Base-by-base conservation (phyloP, 2,797 vertebrate genomes). In the Taenioides sp. region DNA sequence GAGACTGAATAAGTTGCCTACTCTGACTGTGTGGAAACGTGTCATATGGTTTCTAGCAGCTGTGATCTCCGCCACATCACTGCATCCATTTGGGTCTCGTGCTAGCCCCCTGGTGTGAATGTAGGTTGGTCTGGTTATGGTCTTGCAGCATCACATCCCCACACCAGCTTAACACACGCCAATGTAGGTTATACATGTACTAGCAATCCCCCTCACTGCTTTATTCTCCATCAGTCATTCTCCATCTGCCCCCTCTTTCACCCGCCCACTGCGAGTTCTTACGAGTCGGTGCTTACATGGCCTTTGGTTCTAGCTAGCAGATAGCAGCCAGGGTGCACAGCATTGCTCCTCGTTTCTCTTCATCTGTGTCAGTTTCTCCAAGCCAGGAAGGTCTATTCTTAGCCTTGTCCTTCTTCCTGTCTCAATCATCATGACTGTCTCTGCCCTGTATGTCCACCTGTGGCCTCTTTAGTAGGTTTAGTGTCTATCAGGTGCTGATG, bases 371-470 rank as follows among this genome's bases (percentile, higher is more conserved):
- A 76, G 50, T 55, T 43, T 74, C 59, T 74, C 73, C 1, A 10
- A 84, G 77, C 55, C 65, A 69, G 27, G 65, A 55, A 54, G 34
- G 67, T 80, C 86, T 91, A 88, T 87, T 93, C 74, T 87, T 88
- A 88, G 84, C 69, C 64, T 18, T 50, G 14, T 66, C 70, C 40
- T 65, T 70, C 22, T 11, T 83, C 77, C 70, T 81, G 17, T 54
- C 61, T 81, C 65, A 27, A 9, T 84, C 70, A 76, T 72, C 78
- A 64, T 72, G 67, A 54, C 25, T 65, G 18, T 31, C 76, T 62
- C 23, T n/a, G 52, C 40, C 3, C 57, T 67, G 28, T 1, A 11
- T 1, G 54, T 79, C 70, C 75, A 83, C 79, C 79, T 73, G 75
- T 74, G 73, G 76, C 78, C 71, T 79, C 74, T 75, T 68, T 17